Base-by-base conservation (phyloP, 2,797 vertebrate species). In the Rousettus madagascariensis region DNA sequence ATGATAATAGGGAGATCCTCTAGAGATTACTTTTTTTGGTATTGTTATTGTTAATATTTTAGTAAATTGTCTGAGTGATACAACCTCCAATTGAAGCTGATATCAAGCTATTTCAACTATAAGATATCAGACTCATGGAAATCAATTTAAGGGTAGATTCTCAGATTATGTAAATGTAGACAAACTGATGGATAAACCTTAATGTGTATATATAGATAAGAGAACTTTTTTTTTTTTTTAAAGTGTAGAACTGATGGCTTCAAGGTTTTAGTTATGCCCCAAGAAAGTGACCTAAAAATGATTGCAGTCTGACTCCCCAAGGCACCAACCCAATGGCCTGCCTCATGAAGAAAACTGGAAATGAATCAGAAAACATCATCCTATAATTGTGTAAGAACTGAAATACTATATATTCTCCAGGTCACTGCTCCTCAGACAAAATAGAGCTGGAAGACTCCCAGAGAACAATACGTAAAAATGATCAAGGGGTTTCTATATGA, bases 401-500 rank as follows among this genome's bases (percentile, higher is more conserved):
- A 53, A 59, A 46, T 79, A 12, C 4, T 86, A 6, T 69, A 8
- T 51, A 36, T 65, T 95, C 22, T 65, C 51, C 68, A 77, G 80
- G 84, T 63, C 46, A 57, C 77, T 77, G 66, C 30, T 84, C 41
- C 51, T 88, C 36, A 86, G 75, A 80, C 43, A 61, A 89, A 88
- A 66, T 26, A 72, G 36, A 94, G 5, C 46, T 90, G 88, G 79
- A 65, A 71, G 86, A 68, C 41, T 36, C 85, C 51, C 91, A 74
- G 69, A 84, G n/a, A 86, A 95, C 30, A 89, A 19, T 36, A 72
- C 74, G 49, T 24, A 59, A 83, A 83, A 75, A 94, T 89, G 85
- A 94, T 91, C 94, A 94, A 97, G 95, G 69, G 36, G 13, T 78
- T 87, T 83, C 69, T 77, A 61, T 92, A 85, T 65, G 91, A 95